Evolutionary conservation across 2,797 vertebrate genomes (phyloP), one percentile per base, ranked within the genome.

Genomic region (Hyperoplus lanceolatus): DNA sequence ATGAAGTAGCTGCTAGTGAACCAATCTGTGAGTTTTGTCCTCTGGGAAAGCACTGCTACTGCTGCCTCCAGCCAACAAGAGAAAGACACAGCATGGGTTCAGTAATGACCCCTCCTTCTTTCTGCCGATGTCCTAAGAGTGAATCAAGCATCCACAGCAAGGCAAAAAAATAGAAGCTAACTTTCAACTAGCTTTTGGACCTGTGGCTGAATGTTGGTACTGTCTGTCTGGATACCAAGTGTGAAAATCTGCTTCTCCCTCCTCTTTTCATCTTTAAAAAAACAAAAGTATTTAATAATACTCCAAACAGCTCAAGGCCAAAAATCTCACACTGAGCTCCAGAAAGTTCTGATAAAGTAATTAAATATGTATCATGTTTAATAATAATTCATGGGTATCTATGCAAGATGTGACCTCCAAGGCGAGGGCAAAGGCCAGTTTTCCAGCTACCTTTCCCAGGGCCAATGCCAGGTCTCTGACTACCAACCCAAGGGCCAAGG

Each of bases 211-310:
- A 42, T 57, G 56, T 68, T 62, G 56, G 51, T 58, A 10, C 36
- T 45, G 75, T 68, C 84, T 56, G 88, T 85, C 86, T 82, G 85
- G 72, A 79, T 18, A 56, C n/a, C 29, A 75, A 60, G 79, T 87
- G 86, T 87, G 84, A 89, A 90, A 83, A 80, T 43, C 49, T 60
- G 50, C 11, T 50, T 81, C 45, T 54, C 54, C 75, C 55, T 18
- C 39, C n/a, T 41, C 38, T 58, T 77, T 80, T 49, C 21, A 57
- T 21, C 51, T 65, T 67, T 48, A 73, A 50, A 72, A 55, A 66
- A 43, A 2, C 29, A 55, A 56, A 1, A 38, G 14, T n/a, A 36
- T 64, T 58, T 45, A 12, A 49, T 12, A 46, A 51, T 10, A 29
- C 45, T 43, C 48, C 0, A n/a, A 1, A 8, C 11, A 53, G 63